These are phyloP conservation scores for Galeopterus variegatus DNA, from an alignment of 2,113 vertebrate species.

Conservation along the genomic window DNA sequence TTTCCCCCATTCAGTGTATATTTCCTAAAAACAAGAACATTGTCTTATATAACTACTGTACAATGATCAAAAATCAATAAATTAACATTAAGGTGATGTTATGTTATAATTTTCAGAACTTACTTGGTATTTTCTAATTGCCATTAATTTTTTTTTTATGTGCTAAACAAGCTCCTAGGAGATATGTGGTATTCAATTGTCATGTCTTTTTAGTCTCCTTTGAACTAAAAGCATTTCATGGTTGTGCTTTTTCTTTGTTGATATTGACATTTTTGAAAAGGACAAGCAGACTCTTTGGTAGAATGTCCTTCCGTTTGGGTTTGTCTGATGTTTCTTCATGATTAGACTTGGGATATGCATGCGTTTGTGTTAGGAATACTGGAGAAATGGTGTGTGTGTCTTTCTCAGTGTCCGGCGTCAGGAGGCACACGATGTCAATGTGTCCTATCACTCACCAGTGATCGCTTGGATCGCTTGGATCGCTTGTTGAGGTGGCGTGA, in stretches of 20 bases:
- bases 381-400: background rate
- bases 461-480: background rate
- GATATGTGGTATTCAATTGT: background rate
- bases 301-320: background rate
- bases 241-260: conserved; percentile 22
- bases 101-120: background rate
- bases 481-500: background rate
- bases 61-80: background rate
- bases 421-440: background rate
- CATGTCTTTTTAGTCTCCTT: background rate
- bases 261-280: conserved; percentile 52
- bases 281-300: conserved; percentile 5
- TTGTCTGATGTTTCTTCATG: background rate
- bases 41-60: background rate
- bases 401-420: background rate
- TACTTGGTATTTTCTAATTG: background rate
- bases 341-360: conserved; percentile 4
- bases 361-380: background rate
- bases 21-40: conserved; percentile 25
- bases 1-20: background rate
- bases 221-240: background rate
- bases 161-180: background rate
- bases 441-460: background rate
- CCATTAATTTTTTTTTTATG: background rate
- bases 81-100: background rate